phyloP scores from a whole-genome alignment of 2,113 vertebrate species.

The Pungitius pungitius region DNA sequence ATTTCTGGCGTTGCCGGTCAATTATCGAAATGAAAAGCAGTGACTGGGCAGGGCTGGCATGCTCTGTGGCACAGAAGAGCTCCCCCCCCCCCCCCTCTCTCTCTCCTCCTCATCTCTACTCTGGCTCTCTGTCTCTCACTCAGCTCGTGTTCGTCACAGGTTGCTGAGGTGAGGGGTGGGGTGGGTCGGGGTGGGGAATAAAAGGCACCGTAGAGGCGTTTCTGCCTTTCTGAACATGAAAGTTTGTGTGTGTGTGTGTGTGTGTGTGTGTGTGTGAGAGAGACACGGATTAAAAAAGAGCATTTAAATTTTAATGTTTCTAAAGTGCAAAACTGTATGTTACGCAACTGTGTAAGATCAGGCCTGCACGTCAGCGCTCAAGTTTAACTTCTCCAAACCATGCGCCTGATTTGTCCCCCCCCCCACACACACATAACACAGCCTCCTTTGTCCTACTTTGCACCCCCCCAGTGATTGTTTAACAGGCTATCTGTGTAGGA shows the following conservation, averaged over 20 bases:
- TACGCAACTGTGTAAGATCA: constrained; percentile 72
- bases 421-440: constrained; percentile 7
- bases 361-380: constrained; percentile 56
- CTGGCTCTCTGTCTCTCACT: constrained; percentile 36
- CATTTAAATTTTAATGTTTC: constrained; percentile 78
- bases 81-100: constrained; percentile 43
- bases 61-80: constrained; percentile 59
- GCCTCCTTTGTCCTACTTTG: constrained; percentile 34
- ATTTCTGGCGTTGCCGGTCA: constrained; percentile 77
- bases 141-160: constrained; percentile 62
- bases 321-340: constrained; percentile 78
- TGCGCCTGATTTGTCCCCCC: constrained; percentile 44
- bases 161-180: constrained; percentile 56
- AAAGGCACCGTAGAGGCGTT: constrained; percentile 48
- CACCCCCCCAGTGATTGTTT: constrained; percentile 38
- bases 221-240: constrained; percentile 49
- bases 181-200: constrained; percentile 19
- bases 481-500: constrained; percentile 43
- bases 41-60: constrained; percentile 68
- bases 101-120: constrained; percentile 47
- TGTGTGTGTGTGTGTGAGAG: constrained; percentile 26
- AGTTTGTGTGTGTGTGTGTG: constrained; percentile 23
- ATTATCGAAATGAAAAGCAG: constrained; percentile 83
- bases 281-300: constrained; percentile 72
- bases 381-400: constrained; percentile 65